Evolutionary conservation across 2,113 vertebrate genomes (phyloP), one percentile per base, ranked within the genome.

Genomic region (Erythrocercus mccallii): DNA sequence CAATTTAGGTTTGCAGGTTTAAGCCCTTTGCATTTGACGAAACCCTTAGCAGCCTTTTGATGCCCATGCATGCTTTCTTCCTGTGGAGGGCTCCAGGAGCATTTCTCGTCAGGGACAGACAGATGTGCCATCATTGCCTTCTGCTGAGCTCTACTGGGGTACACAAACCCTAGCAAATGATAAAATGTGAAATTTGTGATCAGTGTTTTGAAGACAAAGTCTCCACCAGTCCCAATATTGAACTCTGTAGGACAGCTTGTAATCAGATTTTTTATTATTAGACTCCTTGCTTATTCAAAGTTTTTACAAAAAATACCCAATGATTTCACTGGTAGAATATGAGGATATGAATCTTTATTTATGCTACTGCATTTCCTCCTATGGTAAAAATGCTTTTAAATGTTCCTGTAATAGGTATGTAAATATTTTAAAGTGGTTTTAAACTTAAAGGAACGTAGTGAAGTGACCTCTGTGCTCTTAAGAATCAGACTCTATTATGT

Each of bases 191-290:
- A 76, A 53, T 56, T 61, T 62, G 5, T 48, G 66, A 22, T 53
- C 1, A 2, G 13, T 53, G 1, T 62, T 65, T 65, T 45, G 48
- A 86, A 76, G 24, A 16, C 0, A 0, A 57, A 53, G 37, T 48
- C 37, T 93, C 21, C 24, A 25, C 51, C 9, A 4, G 27, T 77
- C 42, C 28, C 37, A n/a, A 0, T 60, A 40, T 2, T 74, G 70
- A 85, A 50, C 53, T 83, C 53, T 47, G 15, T 11, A 35, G 21
- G 40, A 27, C 11, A 15, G 17, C 33, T 38, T 62, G 14, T 28
- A 35, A 25, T 79, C 0, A 0, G 10, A 4, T 86, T 18, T 81
- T 84, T 93, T 70, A 25, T 20, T 81, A 62, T 50, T 70, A 18
- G 15, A 24, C 7, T 69, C 53, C 23, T 57, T 48, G 38, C 44